phyloP scores from a whole-genome alignment of 2,797 vertebrate species.

The Rhyacichthys aspro region DNA sequence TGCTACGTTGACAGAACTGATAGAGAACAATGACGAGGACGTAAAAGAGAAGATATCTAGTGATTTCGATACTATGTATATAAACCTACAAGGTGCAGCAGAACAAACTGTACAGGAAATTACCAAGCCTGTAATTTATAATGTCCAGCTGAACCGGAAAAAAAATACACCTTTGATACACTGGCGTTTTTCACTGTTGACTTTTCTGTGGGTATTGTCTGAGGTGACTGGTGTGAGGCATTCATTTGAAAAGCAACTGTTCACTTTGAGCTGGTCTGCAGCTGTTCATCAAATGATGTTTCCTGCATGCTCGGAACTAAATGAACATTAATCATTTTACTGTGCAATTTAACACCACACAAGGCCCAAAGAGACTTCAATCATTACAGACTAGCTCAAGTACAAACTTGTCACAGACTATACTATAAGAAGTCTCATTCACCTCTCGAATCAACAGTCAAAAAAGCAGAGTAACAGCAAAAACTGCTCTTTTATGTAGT shows the following conservation, averaged over 20 bases:
- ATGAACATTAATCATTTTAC: constrained; percentile 7
- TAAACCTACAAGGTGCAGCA: constrained; percentile 32
- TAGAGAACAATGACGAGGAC: constrained; percentile 32
- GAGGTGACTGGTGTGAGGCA: constrained; percentile 9
- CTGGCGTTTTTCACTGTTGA: constrained; percentile 12
- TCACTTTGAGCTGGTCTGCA: constrained; percentile 1
- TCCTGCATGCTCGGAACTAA: constrained; percentile 12
- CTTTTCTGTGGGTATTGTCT: constrained; percentile 6
- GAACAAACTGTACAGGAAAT: constrained; percentile 37
- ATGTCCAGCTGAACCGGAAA: constrained; percentile 28
- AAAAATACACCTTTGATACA: background rate
- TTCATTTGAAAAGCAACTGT: background rate
- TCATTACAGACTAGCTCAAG: constrained; percentile 16
- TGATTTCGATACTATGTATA: constrained; percentile 28
- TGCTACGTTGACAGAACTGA: constrained; percentile 28
- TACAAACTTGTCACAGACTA: constrained; percentile 11
- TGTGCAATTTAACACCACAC: constrained; percentile 7
- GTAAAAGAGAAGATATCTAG: background rate
- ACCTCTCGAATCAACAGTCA: background rate
- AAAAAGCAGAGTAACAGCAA: constrained; percentile 17
- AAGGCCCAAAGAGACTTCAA: constrained; percentile 17
- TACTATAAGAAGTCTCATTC: background rate
- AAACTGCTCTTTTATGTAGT: constrained; percentile 13
- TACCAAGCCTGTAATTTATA: constrained; percentile 9
- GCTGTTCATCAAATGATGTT: constrained; percentile 18